phyloP scores from a whole-genome alignment of 2,113 vertebrate genomes.

The Dasyornis broadbenti region DNA sequence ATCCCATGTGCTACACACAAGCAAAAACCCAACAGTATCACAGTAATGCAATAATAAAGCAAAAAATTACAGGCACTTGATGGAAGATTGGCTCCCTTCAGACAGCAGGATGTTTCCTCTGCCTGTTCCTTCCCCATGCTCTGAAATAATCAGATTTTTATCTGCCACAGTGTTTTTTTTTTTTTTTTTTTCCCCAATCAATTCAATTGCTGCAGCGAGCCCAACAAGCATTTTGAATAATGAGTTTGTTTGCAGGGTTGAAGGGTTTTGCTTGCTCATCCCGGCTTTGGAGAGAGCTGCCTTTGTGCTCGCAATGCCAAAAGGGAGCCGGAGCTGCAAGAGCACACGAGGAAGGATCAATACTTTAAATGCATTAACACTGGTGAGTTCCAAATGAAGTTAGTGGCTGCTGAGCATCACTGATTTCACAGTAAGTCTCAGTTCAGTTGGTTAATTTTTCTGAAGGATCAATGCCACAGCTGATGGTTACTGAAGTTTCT shows the following conservation, averaged over 20 bases:
- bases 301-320: slow-evolving; percentile 5
- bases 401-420: slow-evolving; percentile 52
- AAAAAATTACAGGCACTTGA: neutral
- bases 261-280: slow-evolving; percentile 57
- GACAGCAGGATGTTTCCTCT: neutral
- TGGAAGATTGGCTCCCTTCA: neutral
- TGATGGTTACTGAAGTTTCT: slow-evolving; percentile 63
- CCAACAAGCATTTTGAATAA: slow-evolving; percentile 47
- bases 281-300: slow-evolving; percentile 23
- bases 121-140: neutral
- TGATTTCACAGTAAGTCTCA: slow-evolving; percentile 56
- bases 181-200: neutral
- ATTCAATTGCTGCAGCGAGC: slow-evolving; percentile 1
- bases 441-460: slow-evolving; percentile 60
- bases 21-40: neutral
- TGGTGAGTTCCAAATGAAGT: slow-evolving; percentile 63
- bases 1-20: neutral
- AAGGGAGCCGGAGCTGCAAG: slow-evolving; percentile 26
- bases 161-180: neutral
- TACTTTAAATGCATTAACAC: slow-evolving; percentile 63
- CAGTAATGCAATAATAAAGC: neutral
- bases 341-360: slow-evolving; percentile 43
- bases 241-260: slow-evolving; percentile 38
- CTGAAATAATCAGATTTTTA: slow-evolving; percentile 7
- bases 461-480: slow-evolving; percentile 63